phyloP scores from a whole-genome alignment of 2,797 vertebrate genomes.

The Manis crassicaudata region DNA sequence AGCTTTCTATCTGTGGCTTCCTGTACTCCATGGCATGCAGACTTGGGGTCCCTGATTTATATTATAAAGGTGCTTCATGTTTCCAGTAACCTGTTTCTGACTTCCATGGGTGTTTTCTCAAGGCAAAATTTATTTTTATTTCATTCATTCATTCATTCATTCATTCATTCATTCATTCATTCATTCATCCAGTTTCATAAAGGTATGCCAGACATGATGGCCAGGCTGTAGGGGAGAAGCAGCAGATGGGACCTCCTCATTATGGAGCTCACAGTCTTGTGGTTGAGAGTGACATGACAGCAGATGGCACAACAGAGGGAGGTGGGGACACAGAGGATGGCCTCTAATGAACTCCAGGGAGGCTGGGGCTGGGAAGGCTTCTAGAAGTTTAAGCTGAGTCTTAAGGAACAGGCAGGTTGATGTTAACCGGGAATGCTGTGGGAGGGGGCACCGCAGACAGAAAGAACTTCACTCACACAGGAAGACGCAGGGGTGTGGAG shows the following conservation, averaged over 20 bases:
- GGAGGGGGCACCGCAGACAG: background rate
- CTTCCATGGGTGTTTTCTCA: background rate
- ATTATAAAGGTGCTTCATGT: background rate
- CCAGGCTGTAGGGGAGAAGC: background rate
- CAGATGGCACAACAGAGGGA: slow-evolving; percentile 9
- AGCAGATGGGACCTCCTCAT: background rate
- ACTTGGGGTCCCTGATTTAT: background rate
- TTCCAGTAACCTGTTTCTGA: background rate
- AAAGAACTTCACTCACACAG: background rate
- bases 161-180: background rate
- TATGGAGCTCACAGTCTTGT: background rate
- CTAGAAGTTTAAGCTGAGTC: background rate
- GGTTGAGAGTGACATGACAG: background rate
- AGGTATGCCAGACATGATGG: background rate
- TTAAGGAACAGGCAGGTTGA: background rate
- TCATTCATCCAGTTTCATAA: background rate
- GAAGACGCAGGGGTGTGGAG: no score
- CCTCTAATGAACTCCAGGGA: background rate
- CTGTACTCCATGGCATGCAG: fast-evolving
- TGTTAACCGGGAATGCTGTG: background rate
- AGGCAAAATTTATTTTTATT: background rate
- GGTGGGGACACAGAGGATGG: background rate
- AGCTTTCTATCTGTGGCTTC: background rate
- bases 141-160: background rate
- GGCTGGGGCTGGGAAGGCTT: background rate